Conservation (phyloP, 2,113 vertebrate species). For the Xiphorhynchus elegans region DNA sequence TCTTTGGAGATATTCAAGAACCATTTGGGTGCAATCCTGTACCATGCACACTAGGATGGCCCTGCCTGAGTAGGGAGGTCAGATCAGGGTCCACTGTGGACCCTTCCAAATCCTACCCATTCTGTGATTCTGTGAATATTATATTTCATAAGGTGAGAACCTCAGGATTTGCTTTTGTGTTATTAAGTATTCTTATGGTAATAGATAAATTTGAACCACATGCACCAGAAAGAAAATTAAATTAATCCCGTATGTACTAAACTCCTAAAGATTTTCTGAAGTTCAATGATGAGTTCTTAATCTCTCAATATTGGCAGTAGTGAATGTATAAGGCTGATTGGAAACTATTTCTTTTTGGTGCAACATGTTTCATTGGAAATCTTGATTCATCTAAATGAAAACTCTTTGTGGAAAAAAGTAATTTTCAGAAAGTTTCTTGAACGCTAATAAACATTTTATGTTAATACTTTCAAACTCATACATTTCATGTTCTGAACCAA, state of each 20-base stretch:
- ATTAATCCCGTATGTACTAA: not conserved
- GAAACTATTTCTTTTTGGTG: not conserved
- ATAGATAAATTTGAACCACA: not conserved
- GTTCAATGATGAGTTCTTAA: not conserved
- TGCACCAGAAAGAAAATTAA: not conserved
- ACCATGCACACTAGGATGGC: not conserved
- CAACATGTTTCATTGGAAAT: not conserved
- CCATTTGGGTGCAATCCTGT: accelerated
- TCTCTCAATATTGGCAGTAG: not conserved
- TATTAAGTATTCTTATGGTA: not conserved
- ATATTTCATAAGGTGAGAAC: not conserved
- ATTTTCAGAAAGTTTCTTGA: not conserved
- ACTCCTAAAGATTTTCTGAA: not conserved
- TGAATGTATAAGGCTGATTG: not conserved
- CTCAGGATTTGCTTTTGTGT: not conserved
- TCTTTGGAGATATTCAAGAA: not conserved
- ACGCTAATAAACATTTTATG: not conserved
- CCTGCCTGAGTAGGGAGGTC: not conserved
- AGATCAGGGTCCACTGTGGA: not conserved
- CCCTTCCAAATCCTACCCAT: not conserved
- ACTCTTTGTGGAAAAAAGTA: not conserved
- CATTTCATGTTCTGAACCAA: not conserved
- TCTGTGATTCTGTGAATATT: not conserved
- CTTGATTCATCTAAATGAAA: not conserved
- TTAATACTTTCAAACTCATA: not conserved